Evolutionary conservation across 2,113 vertebrate genomes (phyloP), one percentile per base, ranked within the genome.

Genomic region (Petromus typicus): DNA sequence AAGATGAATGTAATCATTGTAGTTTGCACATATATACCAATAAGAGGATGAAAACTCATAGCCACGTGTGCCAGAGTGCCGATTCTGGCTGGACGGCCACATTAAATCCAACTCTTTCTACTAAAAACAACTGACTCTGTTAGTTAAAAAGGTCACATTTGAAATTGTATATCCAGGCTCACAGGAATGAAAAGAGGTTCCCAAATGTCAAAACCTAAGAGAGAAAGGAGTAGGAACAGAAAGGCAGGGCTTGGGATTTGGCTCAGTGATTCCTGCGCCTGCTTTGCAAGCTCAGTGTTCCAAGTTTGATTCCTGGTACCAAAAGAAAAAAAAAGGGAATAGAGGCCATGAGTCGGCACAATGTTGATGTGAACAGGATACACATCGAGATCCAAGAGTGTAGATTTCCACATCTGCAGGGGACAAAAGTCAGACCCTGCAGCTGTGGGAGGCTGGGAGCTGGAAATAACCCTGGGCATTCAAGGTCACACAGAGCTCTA

Each of bases 301-400:
- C 10, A 10, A 51, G 48, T 51, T 51, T 51, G 48, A 51, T 51
- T 51, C 48, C 48, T 51, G 48, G 48, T 10, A 51, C 10, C n/a
- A n/a, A n/a, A n/a, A 51, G 5, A 51, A 7, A 51, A 51, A 51
- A 51, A 51, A 51, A 51, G 64, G 17, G 11, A 14, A 66, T 5
- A 48, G 5, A 64, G 7, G 45, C 51, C 5, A 16, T 3, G 5
- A 61, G 30, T 7, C 45, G 84, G 54, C 61, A 82, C 34, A 84
- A n/a, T 0, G 12, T n/a, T 76, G 17, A 18, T 57, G 16, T 6
- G 8, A 10, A 37, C 1, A 22, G 48, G 9, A 32, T 23, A 34
- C 25, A 10, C 48, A n/a, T 10, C 59, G 17, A 22, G 51, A 32
- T 51, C n/a, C 22, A 34, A 89, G 73, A 89, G 20, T 57, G 45